Evolutionary conservation across 2,888 invertebrate species (phyloP).

Genomic region (Sepioteuthis lessoniana): DNA sequence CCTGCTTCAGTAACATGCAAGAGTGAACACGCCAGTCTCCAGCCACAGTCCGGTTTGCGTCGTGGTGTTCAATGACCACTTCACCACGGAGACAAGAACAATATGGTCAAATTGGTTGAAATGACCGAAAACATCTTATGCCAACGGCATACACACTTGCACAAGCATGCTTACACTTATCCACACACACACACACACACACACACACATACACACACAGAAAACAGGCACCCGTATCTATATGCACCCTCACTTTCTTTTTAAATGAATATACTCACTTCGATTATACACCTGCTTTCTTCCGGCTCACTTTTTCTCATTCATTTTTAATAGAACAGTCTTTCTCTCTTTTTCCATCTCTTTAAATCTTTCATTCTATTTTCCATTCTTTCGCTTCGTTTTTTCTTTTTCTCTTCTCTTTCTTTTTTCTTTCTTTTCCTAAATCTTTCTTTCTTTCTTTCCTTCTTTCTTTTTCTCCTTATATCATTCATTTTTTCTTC

Average conservation of each 20-base stretch:
- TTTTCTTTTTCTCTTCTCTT: background rate
- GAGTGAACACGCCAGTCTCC: background rate
- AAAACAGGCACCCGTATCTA: background rate
- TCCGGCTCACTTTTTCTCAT: background rate
- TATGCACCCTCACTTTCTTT: background rate
- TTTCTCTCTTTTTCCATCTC: background rate
- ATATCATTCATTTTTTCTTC: background rate
- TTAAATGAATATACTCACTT: background rate
- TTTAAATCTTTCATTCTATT: background rate
- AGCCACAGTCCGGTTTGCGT: background rate
- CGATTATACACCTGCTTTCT: background rate
- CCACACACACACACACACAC: background rate
- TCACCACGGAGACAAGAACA: slow-evolving; percentile 17
- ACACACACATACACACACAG: background rate
- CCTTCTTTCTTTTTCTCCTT: background rate
- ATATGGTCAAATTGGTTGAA: slow-evolving; percentile 23
- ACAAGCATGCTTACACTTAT: no score
- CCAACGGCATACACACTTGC: background rate
- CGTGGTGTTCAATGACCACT: slow-evolving; percentile 11
- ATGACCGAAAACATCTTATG: background rate
- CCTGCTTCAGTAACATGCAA: slow-evolving; percentile 33
- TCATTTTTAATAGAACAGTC: background rate
- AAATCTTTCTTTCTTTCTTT: background rate
- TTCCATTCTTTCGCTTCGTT: background rate
- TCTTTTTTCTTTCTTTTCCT: background rate